Evolutionary conservation across 2,113 vertebrate genomes (phyloP).

Genomic region (Meriones unguiculatus): DNA sequence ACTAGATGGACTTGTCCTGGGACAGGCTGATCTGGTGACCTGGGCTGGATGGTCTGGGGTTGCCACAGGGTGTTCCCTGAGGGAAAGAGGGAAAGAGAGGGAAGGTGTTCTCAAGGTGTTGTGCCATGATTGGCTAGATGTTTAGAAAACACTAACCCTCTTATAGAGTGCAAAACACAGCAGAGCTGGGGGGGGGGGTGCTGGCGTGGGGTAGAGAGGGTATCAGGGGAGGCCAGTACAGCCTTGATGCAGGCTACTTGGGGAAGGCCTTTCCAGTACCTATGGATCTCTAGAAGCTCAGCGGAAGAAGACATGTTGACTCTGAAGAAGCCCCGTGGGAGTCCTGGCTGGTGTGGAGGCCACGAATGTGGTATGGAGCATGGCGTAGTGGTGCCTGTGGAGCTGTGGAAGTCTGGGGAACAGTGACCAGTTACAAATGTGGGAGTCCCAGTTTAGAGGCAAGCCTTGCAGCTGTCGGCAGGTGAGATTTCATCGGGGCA

Average conservation of each 20-base stretch:
- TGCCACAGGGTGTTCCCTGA: neutral
- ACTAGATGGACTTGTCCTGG: neutral
- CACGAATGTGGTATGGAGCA: rapidly evolving
- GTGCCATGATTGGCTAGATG: neutral
- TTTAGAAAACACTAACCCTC: neutral
- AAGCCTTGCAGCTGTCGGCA: neutral
- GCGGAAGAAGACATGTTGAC: no score
- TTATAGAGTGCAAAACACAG: neutral
- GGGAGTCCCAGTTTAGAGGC: neutral
- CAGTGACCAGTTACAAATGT: no score
- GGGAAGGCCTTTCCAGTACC: neutral
- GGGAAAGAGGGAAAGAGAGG: neutral
- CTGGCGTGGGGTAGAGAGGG: neutral
- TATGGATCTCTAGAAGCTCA: neutral
- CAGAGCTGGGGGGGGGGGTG: neutral
- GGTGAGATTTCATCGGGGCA: neutral
- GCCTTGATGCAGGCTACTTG: neutral
- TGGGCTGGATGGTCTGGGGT: neutral
- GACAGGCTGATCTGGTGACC: neutral
- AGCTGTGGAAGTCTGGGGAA: neutral
- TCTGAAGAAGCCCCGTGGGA: neutral
- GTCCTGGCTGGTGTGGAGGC: neutral
- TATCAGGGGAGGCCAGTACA: neutral
- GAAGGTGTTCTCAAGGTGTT: neutral
- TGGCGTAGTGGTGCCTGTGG: neutral